phyloP scores from a whole-genome alignment of 1,140 invertebrate genomes.

The Euwallacea fornicatus region DNA sequence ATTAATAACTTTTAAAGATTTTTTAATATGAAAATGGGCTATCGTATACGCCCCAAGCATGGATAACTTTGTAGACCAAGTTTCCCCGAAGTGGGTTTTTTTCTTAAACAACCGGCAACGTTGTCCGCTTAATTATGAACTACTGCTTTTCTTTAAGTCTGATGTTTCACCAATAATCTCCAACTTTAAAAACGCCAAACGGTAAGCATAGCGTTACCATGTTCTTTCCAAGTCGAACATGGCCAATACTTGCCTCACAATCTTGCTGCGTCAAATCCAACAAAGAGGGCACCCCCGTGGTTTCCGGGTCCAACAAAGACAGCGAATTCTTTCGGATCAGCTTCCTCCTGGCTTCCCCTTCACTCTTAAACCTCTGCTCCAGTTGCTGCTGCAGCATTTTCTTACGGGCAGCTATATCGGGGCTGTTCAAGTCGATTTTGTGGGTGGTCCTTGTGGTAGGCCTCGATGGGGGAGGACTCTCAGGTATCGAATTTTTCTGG shows the following conservation, averaged over 20 bases:
- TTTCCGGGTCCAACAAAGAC: conserved; percentile 53
- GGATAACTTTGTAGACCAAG: no score
- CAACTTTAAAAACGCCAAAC: neutral
- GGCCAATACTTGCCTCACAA: conserved; percentile 50
- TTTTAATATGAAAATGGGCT: no score
- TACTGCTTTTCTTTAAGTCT: neutral
- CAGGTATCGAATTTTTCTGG: no score
- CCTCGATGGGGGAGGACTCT: no score
- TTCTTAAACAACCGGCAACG: no score
- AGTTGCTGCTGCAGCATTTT: conserved; percentile 29
- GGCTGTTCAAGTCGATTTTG: conserved; percentile 2
- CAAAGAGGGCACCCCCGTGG: conserved; percentile 53
- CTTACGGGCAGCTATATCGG: conserved; percentile 5
- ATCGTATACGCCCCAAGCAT: no score
- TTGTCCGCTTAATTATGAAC: no score
- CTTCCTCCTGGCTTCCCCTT: conserved; percentile 17
- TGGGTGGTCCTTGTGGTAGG: neutral
- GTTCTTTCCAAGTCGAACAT: no score
- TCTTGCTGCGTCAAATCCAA: conserved; percentile 59
- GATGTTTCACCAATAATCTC: neutral
- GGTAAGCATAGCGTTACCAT: no score
- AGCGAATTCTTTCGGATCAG: conserved; percentile 52
- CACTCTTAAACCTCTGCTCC: conserved; percentile 19
- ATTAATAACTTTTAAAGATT: no score
- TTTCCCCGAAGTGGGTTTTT: no score